A percentile compares a stretch with the other conserved stretches of the same genome.
phyloP scores from a whole-genome alignment of 2,797 vertebrate genomes.

The Lithobates sylvaticus region DNA sequence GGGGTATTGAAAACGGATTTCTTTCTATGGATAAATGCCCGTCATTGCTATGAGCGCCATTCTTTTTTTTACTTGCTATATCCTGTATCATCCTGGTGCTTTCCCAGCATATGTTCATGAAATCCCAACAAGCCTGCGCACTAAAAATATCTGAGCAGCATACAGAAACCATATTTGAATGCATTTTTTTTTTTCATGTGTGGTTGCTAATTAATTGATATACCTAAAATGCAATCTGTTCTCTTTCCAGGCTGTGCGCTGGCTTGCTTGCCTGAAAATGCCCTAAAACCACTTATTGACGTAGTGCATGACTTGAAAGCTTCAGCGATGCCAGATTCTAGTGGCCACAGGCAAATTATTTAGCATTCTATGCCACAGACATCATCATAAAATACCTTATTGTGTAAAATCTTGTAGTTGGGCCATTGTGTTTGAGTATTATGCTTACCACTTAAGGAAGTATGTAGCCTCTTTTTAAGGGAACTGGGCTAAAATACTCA shows the following conservation, averaged over 20 bases:
- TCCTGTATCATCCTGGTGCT: conserved; percentile 22
- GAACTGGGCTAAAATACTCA: too few species aligned
- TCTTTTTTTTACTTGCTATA: background rate
- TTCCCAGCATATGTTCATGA: conserved; percentile 23
- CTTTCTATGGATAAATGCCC: background rate
- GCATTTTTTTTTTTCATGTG: conserved; percentile 14
- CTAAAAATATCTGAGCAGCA: conserved; percentile 29
- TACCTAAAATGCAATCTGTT: conserved; percentile 37
- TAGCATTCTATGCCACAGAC: conserved; percentile 1
- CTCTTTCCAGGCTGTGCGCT: conserved; percentile 1
- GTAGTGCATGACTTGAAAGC: conserved; percentile 18
- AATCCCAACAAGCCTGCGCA: conserved; percentile 7
- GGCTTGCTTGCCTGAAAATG: conserved; percentile 1
- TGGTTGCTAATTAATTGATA: conserved; percentile 41
- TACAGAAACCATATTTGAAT: conserved; percentile 27
- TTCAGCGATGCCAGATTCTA: conserved; percentile 26
- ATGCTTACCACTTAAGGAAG: background rate
- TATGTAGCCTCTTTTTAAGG: too few species aligned
- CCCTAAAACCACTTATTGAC: conserved; percentile 21
- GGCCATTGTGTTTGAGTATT: background rate
- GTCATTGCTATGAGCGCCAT: background rate
- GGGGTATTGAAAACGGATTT: background rate
- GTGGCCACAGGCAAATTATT: conserved; percentile 27
- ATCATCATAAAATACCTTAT: conserved; percentile 1
- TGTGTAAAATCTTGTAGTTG: background rate